Evolutionary conservation across 2,888 invertebrate genomes (phyloP).

Genomic region (Netelia melanura): DNA sequence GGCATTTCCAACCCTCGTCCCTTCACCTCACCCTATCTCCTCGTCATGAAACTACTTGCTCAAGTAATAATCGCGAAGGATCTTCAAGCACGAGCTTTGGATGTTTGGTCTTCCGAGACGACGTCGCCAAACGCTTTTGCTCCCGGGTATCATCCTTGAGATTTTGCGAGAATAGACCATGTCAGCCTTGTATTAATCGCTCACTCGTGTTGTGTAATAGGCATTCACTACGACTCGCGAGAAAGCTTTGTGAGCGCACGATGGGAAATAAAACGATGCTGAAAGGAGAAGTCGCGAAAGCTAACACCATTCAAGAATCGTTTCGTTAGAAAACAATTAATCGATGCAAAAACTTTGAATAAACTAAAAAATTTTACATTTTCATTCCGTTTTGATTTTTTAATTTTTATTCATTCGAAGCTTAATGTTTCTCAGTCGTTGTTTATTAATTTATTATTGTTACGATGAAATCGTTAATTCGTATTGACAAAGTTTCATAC

Average conservation of each 20-base stretch:
- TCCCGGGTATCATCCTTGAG: conserved; percentile 11
- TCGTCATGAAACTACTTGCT: conserved; percentile 80
- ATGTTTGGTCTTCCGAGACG: conserved; percentile 50
- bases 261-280: too few relatives aligned
- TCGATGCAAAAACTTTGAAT: too few relatives aligned
- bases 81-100: conserved; percentile 79
- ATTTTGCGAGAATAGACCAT: not conserved
- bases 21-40: not conserved
- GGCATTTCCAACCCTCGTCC: conserved; percentile 10
- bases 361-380: too few relatives aligned
- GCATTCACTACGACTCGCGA: not conserved
- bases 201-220: not conserved
- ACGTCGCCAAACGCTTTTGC: conserved; percentile 34
- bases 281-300: too few relatives aligned
- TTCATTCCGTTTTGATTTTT: too few relatives aligned
- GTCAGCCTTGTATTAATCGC: not conserved
- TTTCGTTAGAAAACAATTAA: too few relatives aligned
- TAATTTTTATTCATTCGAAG: too few relatives aligned
- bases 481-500: not conserved
- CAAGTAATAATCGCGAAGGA: conserved; percentile 82
- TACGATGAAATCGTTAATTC: too few relatives aligned
- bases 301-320: too few relatives aligned
- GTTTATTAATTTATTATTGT: too few relatives aligned
- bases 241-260: too few relatives aligned
- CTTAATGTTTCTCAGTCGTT: too few relatives aligned